These are phyloP conservation scores for Pseudopipra pipra DNA, from an alignment of 2,113 vertebrate genomes.

Conservation along the genomic window DNA sequence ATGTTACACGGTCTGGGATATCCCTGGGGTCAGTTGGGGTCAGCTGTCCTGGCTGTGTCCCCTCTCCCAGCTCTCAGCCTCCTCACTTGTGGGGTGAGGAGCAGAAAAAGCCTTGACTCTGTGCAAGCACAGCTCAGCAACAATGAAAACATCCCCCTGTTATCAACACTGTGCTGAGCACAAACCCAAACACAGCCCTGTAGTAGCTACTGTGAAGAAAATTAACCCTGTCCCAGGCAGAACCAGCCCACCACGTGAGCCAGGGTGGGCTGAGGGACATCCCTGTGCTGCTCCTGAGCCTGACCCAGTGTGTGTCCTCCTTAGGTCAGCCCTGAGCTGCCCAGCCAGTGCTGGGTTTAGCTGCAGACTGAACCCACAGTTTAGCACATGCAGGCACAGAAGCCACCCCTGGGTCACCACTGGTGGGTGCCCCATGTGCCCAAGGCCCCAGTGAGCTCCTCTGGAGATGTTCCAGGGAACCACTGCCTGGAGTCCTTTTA, in stretches of 20 bases:
- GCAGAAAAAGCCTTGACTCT: not conserved
- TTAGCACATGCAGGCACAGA: not conserved
- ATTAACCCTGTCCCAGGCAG: not conserved
- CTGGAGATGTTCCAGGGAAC: not conserved
- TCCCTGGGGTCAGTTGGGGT: not conserved
- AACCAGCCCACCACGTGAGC: not conserved
- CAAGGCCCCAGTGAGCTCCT: accelerated
- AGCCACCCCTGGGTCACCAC: accelerated
- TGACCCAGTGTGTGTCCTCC: not conserved
- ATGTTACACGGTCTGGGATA: not conserved
- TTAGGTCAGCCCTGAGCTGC: not conserved
- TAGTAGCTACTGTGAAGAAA: not conserved
- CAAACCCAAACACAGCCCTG: not conserved
- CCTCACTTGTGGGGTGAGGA: not conserved
- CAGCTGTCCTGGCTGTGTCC: not conserved
- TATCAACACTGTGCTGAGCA: not conserved
- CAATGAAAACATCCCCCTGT: not conserved
- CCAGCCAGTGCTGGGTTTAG: not conserved
- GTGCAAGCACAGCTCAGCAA: not conserved
- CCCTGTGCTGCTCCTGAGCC: not conserved
- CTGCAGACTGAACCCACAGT: not conserved
- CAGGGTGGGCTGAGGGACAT: not conserved
- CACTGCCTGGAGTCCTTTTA: not conserved
- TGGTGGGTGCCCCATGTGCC: not conserved
- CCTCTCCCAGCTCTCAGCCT: not conserved